A percentile compares a stretch with the other conserved stretches of the same genome.
phyloP scores from a whole-genome alignment of 2,888 invertebrate species.

The Tachina fera region DNA sequence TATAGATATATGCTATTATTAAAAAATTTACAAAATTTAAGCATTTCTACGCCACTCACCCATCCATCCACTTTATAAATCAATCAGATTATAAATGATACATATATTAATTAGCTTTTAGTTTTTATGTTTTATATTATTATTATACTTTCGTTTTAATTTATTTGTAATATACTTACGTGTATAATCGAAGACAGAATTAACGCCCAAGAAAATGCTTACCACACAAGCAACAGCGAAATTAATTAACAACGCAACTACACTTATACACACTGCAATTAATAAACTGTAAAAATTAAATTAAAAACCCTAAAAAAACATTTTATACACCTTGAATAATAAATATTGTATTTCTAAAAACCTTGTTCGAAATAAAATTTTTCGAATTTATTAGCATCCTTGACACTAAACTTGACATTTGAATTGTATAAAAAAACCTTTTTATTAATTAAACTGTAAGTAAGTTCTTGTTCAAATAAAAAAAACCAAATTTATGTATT shows the following conservation, averaged over 20 bases:
- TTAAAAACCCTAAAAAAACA: not conserved
- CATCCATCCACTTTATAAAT: slow-evolving; percentile 50
- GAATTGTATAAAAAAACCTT: slow-evolving; percentile 24
- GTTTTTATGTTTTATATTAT: slow-evolving; percentile 34
- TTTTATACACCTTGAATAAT: slow-evolving; percentile 12
- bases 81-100: slow-evolving; percentile 23
- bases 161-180: not conserved
- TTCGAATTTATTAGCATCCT: slow-evolving; percentile 6
- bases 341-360: slow-evolving; percentile 35
- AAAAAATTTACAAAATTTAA: slow-evolving; percentile 28
- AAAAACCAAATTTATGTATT: slow-evolving; percentile 5
- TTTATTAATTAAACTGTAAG: slow-evolving; percentile 60
- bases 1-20: not conserved
- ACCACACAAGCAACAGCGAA: slow-evolving; percentile 63
- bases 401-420: slow-evolving; percentile 3
- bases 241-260: slow-evolving; percentile 16
- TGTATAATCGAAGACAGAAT: slow-evolving; percentile 33
- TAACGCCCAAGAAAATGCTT: slow-evolving; percentile 60
- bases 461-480: slow-evolving; percentile 56
- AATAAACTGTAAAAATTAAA: slow-evolving; percentile 36
- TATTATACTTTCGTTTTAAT: slow-evolving; percentile 1
- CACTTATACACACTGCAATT: slow-evolving; percentile 3
- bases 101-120: slow-evolving; percentile 35
- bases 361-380: not conserved
- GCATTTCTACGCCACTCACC: slow-evolving; percentile 46